Evolutionary conservation across 2,113 vertebrate genomes (phyloP).

Genomic region (Turnix velox): DNA sequence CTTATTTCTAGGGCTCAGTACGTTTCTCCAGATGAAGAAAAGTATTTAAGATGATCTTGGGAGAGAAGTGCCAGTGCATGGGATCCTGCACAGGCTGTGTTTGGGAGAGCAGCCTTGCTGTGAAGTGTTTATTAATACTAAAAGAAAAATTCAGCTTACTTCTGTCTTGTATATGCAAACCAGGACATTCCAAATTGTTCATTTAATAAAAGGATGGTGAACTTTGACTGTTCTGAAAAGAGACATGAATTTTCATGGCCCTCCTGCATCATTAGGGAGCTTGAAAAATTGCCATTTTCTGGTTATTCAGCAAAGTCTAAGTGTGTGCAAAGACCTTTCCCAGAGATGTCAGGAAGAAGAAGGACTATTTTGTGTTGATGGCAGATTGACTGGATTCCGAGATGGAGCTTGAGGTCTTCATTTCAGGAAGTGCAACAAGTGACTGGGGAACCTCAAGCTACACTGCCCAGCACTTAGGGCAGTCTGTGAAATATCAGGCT

Average conservation of each 20-base stretch:
- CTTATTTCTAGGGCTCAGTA: background rate
- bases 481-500: slow-evolving; percentile 34
- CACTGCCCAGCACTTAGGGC: background rate
- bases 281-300: background rate
- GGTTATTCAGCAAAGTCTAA: background rate
- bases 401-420: background rate
- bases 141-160: background rate
- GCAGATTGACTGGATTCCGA: background rate
- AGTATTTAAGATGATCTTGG: background rate
- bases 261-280: background rate
- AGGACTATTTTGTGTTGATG: background rate
- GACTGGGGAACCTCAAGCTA: slow-evolving; percentile 10
- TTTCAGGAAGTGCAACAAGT: background rate
- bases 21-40: background rate
- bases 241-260: background rate
- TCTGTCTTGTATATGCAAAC: background rate
- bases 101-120: background rate
- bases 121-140: background rate
- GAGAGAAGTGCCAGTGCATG: background rate
- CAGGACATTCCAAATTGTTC: background rate
- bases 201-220: background rate
- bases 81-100: background rate
- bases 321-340: background rate
- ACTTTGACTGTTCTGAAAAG: background rate
- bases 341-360: background rate